These are phyloP conservation scores for Agrochola macilenta DNA, from an alignment of 2,888 invertebrate species.

Conservation along the genomic window DNA sequence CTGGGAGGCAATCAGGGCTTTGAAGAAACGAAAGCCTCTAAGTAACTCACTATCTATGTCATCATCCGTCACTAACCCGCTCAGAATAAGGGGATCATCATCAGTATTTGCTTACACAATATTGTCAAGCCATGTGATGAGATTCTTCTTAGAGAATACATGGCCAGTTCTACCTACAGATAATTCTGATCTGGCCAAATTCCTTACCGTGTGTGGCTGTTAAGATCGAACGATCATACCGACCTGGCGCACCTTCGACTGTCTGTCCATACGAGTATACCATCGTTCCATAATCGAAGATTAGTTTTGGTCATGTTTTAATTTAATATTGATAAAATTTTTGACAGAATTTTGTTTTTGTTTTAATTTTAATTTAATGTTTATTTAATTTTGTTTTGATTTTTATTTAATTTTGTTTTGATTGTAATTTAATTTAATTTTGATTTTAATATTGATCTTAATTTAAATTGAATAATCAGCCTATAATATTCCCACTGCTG, in stretches of 20 bases:
- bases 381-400: no score
- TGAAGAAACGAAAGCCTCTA: constrained; percentile 13
- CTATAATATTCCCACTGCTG: no score
- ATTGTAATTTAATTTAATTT: no score
- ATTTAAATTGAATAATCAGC: no score
- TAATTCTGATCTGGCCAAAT: no score
- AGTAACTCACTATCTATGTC: not conserved
- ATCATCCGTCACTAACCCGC: not conserved
- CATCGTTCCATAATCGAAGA: not conserved
- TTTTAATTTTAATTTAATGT: no score
- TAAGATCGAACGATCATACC: not conserved
- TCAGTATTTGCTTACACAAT: no score
- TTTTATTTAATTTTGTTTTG: no score
- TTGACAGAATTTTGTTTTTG: no score
- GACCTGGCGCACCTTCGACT: not conserved
- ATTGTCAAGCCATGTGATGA: not conserved
- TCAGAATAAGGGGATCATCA: not conserved
- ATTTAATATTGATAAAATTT: no score
- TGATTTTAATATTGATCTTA: no score
- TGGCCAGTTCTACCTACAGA: not conserved
- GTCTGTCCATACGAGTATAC: not conserved
- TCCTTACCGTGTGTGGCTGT: not conserved
- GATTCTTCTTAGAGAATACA: not conserved
- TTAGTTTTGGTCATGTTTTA: no score
- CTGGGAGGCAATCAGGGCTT: constrained; percentile 30